These are phyloP conservation scores for Psettodes erumei DNA, from an alignment of 2,113 vertebrate genomes.

Conservation along the genomic window DNA sequence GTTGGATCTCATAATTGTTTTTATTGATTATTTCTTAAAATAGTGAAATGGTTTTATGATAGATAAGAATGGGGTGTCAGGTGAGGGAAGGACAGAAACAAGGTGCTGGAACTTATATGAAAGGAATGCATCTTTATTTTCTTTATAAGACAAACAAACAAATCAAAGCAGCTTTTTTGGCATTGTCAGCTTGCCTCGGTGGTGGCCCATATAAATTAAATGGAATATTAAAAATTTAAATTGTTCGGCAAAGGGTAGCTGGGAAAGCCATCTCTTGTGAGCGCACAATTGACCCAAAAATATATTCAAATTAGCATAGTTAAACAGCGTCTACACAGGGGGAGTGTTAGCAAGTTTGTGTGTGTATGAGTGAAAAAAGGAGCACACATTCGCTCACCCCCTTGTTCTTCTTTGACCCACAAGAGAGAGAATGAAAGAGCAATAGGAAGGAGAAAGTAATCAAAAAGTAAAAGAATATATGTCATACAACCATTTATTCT, in stretches of 20 bases:
- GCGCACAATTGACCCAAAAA: slow-evolving; percentile 82
- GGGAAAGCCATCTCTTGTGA: slow-evolving; percentile 78
- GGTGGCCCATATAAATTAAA: slow-evolving; percentile 84
- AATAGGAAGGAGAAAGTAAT: neutral
- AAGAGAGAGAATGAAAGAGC: slow-evolving; percentile 6
- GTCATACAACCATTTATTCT: slow-evolving; percentile 4
- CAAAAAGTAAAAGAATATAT: slow-evolving; percentile 3
- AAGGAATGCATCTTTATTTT: slow-evolving; percentile 29
- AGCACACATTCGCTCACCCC: slow-evolving; percentile 39
- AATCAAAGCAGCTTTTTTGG: slow-evolving; percentile 72
- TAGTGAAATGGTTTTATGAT: slow-evolving; percentile 83
- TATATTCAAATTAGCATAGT: slow-evolving; percentile 85
- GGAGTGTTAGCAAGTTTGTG: slow-evolving; percentile 33
- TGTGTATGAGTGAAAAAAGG: slow-evolving; percentile 30
- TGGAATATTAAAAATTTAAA: slow-evolving; percentile 86
- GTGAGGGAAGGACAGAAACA: slow-evolving; percentile 69
- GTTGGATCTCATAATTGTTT: slow-evolving; percentile 83
- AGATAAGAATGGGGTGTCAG: slow-evolving; percentile 75
- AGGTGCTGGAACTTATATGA: slow-evolving; percentile 50
- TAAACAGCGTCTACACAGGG: slow-evolving; percentile 76
- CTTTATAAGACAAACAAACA: slow-evolving; percentile 30
- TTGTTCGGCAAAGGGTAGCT: slow-evolving; percentile 81
- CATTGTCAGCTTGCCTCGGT: slow-evolving; percentile 79
- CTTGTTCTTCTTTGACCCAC: slow-evolving; percentile 48
- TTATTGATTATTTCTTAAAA: slow-evolving; percentile 85